Evolutionary conservation across 2,113 vertebrate genomes (phyloP).

Genomic region (Hemiprocne comata): DNA sequence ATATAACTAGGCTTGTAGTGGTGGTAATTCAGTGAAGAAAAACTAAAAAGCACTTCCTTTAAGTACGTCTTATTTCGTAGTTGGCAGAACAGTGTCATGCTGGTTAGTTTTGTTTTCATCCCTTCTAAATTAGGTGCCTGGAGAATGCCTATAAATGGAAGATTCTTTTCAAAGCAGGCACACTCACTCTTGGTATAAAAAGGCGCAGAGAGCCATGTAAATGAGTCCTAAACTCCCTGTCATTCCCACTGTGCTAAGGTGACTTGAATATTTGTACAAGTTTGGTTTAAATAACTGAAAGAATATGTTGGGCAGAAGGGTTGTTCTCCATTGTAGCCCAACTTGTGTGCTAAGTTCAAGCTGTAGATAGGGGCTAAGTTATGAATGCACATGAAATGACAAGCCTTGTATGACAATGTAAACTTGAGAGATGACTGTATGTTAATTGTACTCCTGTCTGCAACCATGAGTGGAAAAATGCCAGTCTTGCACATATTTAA

Average conservation of each 20-base stretch:
- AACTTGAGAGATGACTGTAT: neutral
- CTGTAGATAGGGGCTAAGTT: neutral
- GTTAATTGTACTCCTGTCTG: neutral
- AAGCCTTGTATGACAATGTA: neutral
- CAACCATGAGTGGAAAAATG: neutral
- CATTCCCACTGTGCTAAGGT: neutral
- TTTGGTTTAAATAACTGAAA: neutral
- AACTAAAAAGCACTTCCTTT: neutral
- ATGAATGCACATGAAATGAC: neutral
- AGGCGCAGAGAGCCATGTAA: neutral
- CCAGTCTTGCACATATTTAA: neutral
- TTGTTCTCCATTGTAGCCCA: neutral
- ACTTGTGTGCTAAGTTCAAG: neutral
- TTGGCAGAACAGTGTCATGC: neutral
- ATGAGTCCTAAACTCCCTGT: neutral
- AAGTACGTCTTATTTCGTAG: neutral
- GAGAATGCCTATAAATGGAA: constrained; percentile 46
- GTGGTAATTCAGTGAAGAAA: neutral
- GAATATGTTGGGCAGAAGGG: neutral
- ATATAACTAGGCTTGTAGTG: neutral
- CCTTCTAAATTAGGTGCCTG: constrained; percentile 29
- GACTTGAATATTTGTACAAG: neutral
- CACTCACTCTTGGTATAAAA: neutral
- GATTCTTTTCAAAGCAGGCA: neutral
- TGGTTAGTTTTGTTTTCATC: constrained; percentile 31